Conservation (phyloP, 2,888 invertebrate species). For the Diarsia dahlii region DNA sequence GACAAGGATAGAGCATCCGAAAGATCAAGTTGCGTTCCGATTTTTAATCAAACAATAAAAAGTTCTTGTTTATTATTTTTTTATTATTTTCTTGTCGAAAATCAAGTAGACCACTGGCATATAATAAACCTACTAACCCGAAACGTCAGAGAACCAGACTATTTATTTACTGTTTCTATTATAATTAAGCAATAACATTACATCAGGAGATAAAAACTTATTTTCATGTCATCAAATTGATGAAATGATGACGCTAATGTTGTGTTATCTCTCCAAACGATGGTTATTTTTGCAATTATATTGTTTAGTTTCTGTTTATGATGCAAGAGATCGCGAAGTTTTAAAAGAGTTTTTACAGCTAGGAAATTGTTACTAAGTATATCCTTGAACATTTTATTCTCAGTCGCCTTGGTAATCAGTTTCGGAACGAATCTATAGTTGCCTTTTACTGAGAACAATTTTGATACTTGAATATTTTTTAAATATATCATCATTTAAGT, state of each 20-base stretch:
- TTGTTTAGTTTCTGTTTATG: background rate
- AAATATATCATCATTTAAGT: background rate
- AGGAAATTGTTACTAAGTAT: background rate
- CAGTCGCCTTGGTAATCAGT: constrained; percentile 3
- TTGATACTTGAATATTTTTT: constrained; percentile 69
- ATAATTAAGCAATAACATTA: constrained; percentile 17
- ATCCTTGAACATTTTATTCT: background rate
- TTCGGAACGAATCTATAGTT: constrained; percentile 50
- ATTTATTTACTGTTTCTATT: constrained; percentile 16
- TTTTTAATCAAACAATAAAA: constrained; percentile 28
- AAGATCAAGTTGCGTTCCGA: constrained; percentile 48
- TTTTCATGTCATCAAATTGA: background rate
- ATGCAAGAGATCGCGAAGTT: background rate
- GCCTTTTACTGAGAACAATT: constrained; percentile 34
- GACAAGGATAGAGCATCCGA: constrained; percentile 57
- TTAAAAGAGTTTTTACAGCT: background rate
- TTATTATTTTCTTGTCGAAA: background rate
- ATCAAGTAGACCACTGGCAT: background rate
- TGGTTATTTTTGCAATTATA: background rate
- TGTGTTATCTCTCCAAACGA: background rate
- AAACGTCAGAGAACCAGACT: background rate
- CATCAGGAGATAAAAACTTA: constrained; percentile 16
- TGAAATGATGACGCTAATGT: background rate
- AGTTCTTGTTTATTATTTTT: background rate
- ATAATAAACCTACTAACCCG: constrained; percentile 5